Evolutionary conservation across 2,888 invertebrate genomes (phyloP).

Genomic region (Drosophila seclusa): DNA sequence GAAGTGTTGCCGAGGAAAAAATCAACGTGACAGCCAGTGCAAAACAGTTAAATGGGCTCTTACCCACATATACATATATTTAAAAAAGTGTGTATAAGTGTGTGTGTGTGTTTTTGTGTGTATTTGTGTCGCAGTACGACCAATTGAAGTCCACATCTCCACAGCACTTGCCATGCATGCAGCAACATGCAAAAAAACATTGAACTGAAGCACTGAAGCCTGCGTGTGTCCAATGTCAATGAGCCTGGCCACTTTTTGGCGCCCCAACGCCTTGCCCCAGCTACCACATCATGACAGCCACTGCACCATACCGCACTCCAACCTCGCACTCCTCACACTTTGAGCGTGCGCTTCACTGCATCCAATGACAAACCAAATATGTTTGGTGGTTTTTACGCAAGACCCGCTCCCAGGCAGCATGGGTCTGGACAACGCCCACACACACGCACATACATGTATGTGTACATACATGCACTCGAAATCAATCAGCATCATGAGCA

Average conservation of each 20-base stretch:
- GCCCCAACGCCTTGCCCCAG: conserved; percentile 55
- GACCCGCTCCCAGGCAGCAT: conserved; percentile 43
- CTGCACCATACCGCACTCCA: neutral
- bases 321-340: conserved; percentile 11
- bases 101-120: conserved; percentile 31
- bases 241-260: conserved; percentile 76
- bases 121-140: conserved; percentile 49
- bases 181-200: conserved; percentile 61
- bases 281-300: conserved; percentile 29
- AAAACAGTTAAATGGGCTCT: conserved; percentile 66
- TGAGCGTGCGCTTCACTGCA: conserved; percentile 68
- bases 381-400: conserved; percentile 82
- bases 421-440: conserved; percentile 30
- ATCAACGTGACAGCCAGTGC: conserved; percentile 70
- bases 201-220: conserved; percentile 30
- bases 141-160: conserved; percentile 68
- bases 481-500: conserved; percentile 62
- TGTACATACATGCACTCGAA: conserved; percentile 57
- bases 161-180: conserved; percentile 57
- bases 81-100: conserved; percentile 2
- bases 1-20: conserved; percentile 53
- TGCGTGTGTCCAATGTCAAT: conserved; percentile 70
- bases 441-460: conserved; percentile 10
- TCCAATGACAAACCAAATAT: conserved; percentile 82
- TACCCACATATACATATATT: conserved; percentile 12